Base-by-base conservation (phyloP, 2,888 invertebrate genomes). In the Archips xylosteana region DNA sequence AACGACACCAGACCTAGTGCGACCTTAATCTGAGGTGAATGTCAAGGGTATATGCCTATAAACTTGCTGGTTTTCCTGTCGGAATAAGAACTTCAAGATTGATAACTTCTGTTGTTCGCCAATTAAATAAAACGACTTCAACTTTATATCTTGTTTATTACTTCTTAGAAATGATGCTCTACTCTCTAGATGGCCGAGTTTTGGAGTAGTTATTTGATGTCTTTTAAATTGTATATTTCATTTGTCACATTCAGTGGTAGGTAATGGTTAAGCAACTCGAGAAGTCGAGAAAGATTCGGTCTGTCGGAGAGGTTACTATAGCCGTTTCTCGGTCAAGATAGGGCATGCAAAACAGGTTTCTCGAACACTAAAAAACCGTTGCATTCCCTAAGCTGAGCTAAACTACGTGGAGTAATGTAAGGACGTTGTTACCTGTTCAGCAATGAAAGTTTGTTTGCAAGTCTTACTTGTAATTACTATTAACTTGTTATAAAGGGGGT, bases 1-100 rank as follows among this genome's bases (percentile, higher is more conserved):
- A 59, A 51, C 65, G 65, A 51, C 47, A 65, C 68, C 54, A 67
- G 60, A 76, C 49, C 72, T 75, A 71, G 72, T 61, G 67, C 57
- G 69, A 75, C 75, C 76, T 75, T 70, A 75, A 67, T 54, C 64
- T 62, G 64, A 66, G 71, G 70, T 73, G 76, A 78, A 76, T 75
- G 77, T 75, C 75, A 75, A 77, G 75, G 74, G 67, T 77, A 71
- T 77, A 70, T 63, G 59, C 23, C 63, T 51, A 32, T 57, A 62
- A 72, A 69, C 59, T 73, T 65, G 62, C n/a, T 45, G 39, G 63
- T 42, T 64, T 73, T 47, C 63, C 47, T 47, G n/a, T 63, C 47
- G 32, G 49, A 34, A 49, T 15, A 47, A 39, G 65, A 51, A 54
- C 15, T 15, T 15, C 34, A 36, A 36, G 51, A 34, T 65, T 51